phyloP scores from a whole-genome alignment of 2,797 vertebrate genomes.

The Myotis myotis region DNA sequence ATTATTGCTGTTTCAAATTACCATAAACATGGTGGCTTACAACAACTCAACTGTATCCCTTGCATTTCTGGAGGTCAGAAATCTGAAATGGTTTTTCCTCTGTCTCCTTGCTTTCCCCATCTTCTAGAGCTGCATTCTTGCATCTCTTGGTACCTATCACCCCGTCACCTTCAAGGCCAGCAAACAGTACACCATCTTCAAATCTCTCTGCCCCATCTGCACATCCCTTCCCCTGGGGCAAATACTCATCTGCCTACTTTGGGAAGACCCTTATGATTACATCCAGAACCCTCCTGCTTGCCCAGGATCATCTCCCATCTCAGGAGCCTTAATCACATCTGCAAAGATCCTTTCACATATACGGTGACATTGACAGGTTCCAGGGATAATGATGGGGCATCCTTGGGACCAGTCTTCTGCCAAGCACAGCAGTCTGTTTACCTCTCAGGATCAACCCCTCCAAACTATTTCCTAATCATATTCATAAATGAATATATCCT shows the following conservation, averaged over 20 bases:
- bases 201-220: not conserved
- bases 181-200: not conserved
- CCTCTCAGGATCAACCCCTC: not conserved
- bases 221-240: not conserved
- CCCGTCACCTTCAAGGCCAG: not conserved
- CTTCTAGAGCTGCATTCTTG: not conserved
- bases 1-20: not conserved
- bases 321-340: not conserved
- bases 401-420: not conserved
- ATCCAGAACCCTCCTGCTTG: not conserved
- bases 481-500: not conserved
- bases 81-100: not conserved
- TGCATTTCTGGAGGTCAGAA: not conserved
- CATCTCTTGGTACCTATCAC: rapidly evolving
- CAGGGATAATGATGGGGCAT: no score
- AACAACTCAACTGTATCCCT: not conserved
- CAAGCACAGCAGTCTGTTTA: not conserved
- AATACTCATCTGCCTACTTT: not conserved
- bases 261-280: not conserved
- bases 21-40: not conserved
- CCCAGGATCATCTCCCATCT: not conserved
- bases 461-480: not conserved
- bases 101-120: not conserved
- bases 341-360: not conserved
- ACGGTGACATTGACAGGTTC: no score